Base-by-base conservation (phyloP, 1,140 invertebrate genomes). In the Bombus sibiricus region DNA sequence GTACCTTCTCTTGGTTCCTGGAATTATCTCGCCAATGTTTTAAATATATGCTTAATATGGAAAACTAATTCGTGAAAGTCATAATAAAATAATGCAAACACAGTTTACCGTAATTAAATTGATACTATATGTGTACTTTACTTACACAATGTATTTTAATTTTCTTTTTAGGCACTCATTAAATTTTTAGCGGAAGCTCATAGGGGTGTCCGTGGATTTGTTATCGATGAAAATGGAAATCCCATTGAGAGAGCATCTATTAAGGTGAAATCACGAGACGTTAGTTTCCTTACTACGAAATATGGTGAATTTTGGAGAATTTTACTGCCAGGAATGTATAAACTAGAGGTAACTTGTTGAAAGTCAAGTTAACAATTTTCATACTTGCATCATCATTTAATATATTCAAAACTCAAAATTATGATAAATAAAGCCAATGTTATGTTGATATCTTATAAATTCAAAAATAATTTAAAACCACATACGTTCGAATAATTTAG, bases 231-330 rank as follows among this genome's bases (percentile, higher is more conserved):
- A 83, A 96, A 97, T 89, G 97, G 97, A 18, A 97, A 97, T 93
- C 97, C 98, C 0, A 96, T 99, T 43, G 97, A 98, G 89, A 97
- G 97, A 77, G 98, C 98, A 32, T 96, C 97, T 3, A 94, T 99
- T 57, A 98, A 98, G 93, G 96, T 99, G 8, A 98, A 98, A 94
- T 97, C 97, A 0, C 96, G 98, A 53, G 98, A 98, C 92, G 97
- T 99, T 81, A 97, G 97, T 32, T 98, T 98, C 94, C 97, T 97
- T 92, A 98, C 97, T 10, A 98, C 98, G 2, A 97, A 98, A 94
- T 97, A 98, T 90, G 98, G 98, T n/a, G 98, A 99, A 95, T 99
- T 98, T 95, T 99, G 98, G 98, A 96, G 98, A 86, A 97, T 98
- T 59, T 95, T 98, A 12, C 91, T 98, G 69, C 98, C 98, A 4